Evolutionary conservation across 2,888 invertebrate species (phyloP).

Genomic region (Sesamia inferens): DNA sequence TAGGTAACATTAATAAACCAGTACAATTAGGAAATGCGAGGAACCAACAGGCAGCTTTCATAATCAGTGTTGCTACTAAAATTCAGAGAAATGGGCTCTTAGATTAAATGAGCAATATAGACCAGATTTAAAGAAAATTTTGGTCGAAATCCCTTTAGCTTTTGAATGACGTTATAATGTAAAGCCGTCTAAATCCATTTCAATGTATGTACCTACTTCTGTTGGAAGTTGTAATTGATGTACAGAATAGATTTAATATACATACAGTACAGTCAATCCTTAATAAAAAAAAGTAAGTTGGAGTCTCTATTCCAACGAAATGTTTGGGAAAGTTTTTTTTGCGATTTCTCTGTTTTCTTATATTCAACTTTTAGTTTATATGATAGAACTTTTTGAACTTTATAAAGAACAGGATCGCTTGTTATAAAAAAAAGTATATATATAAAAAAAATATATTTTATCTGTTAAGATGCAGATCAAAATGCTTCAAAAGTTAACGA

Average conservation of each 20-base stretch:
- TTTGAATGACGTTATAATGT: neutral
- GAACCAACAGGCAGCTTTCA: slow-evolving; percentile 25
- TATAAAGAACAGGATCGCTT: neutral
- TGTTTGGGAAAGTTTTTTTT: neutral
- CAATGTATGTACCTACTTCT: no score
- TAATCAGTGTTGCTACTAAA: slow-evolving; percentile 24
- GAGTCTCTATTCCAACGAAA: neutral
- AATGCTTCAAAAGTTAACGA: neutral
- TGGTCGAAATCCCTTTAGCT: neutral
- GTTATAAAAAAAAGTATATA: neutral
- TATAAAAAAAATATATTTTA: no score
- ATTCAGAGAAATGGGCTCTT: slow-evolving; percentile 34
- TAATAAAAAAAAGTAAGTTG: neutral
- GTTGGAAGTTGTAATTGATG: neutral
- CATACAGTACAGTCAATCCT: neutral
- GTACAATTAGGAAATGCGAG: slow-evolving; percentile 20
- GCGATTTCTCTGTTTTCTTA: neutral
- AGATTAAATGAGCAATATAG: slow-evolving; percentile 35
- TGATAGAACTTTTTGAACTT: neutral
- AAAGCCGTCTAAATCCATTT: neutral
- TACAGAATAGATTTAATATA: neutral
- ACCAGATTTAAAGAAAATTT: slow-evolving; percentile 12
- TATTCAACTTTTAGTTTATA: neutral
- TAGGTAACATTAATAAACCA: slow-evolving; percentile 26
- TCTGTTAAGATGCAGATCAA: neutral